Percentiles rank a stretch among this genome's conserved stretches.
These are phyloP conservation scores for Patella caerulea DNA, from an alignment of 2,888 invertebrate genomes.

Conservation along the genomic window DNA sequence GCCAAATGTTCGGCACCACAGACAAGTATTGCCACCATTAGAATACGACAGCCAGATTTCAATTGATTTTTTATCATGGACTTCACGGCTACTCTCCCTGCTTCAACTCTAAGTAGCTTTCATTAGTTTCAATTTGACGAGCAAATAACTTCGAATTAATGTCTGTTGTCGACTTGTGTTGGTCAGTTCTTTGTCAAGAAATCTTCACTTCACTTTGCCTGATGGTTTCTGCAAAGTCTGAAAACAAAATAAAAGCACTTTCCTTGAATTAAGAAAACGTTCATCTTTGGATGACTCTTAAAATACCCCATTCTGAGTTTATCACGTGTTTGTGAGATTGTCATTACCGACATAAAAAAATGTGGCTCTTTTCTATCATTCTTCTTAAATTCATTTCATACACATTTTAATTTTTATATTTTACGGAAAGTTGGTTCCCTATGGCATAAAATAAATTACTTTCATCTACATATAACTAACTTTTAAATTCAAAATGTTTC, in stretches of 20 bases:
- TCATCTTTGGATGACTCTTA: too few relatives aligned
- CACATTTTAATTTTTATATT: too few relatives aligned
- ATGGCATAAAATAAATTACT: too few relatives aligned
- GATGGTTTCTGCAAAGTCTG: background rate
- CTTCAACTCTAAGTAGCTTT: conserved; percentile 1
- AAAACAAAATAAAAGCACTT: background rate
- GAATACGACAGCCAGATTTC: background rate
- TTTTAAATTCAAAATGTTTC: too few relatives aligned
- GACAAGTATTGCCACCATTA: background rate
- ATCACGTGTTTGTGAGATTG: too few relatives aligned
- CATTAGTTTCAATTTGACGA: background rate
- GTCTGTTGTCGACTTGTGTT: background rate
- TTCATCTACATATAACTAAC: too few relatives aligned
- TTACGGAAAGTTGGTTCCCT: too few relatives aligned
- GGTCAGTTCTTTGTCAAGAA: background rate
- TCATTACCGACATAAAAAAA: too few relatives aligned
- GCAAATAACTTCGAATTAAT: conserved; percentile 7
- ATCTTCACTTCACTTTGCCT: background rate
- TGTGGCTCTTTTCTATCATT: too few relatives aligned
- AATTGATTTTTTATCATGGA: background rate
- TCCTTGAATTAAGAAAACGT: too few relatives aligned
- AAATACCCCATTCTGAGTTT: too few relatives aligned
- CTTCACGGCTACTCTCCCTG: background rate
- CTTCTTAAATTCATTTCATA: too few relatives aligned
- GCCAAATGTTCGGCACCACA: background rate